Evolutionary conservation across 2,113 vertebrate species (phyloP), one percentile per base, ranked within the genome.

Genomic region (Hiodon tergisus): DNA sequence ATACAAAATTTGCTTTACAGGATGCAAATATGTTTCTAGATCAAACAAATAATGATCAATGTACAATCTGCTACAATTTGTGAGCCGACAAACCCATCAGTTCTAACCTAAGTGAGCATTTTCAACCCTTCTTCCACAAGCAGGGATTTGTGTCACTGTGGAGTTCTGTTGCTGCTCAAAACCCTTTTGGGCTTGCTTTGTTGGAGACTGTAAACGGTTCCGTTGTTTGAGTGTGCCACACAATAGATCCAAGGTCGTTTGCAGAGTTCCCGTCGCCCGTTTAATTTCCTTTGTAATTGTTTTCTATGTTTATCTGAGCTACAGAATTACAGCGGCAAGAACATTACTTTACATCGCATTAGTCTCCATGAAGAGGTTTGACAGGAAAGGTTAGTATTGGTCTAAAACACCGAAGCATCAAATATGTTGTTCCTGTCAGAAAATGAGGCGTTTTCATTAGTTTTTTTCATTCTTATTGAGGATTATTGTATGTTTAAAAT

Each of bases 281-380:
- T 65, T 74, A 47, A 74, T 74, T 74, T 74, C 63, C 73, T 75
- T 67, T 63, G 13, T 67, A 67, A 67, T 75, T 65, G 55, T 75
- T 75, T 75, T 65, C 63, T 53, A 55, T 63, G 51, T 75, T 57
- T 66, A 9, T 47, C 52, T 67, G 54, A 75, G 73, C 73, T 47
- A 50, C 54, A 50, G 54, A 75, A 67, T 75, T 67, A 58, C 54
- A 75, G 31, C 67, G 55, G 73, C 73, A 68, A 65, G 73, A 57
- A 75, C 68, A 59, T 59, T 75, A 75, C 67, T 75, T 75, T 75
- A 63, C 67, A 68, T 75, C 73, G 58, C 65, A 75, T 73, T 55
- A 73, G 53, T 73, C 72, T 66, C 51, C 61, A 65, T 67, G 5
- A 74, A 57, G 11, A 66, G 62, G 52, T 50, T 67, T 74, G 61